Evolutionary conservation across 2,113 vertebrate species (phyloP).

Genomic region (Lagopus leucura): DNA sequence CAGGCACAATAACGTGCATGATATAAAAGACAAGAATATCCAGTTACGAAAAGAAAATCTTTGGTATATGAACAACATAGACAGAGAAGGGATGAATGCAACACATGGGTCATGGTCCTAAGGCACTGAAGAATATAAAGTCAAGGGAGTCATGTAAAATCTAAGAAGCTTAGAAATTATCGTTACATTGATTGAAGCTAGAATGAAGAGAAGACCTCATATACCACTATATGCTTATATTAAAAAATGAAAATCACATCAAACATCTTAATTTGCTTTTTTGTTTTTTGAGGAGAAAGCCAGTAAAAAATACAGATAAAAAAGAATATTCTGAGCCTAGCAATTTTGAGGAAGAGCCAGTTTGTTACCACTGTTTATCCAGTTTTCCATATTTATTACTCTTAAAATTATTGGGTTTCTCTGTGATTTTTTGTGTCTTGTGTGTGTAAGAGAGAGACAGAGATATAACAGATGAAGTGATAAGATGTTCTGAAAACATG

Average conservation of each 20-base stretch:
- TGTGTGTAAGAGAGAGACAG: too few species aligned
- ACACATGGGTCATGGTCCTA: neutral
- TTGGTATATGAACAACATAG: neutral
- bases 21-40: neutral
- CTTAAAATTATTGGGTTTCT: neutral
- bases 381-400: neutral
- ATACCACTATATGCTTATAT: neutral
- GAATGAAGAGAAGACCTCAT: neutral
- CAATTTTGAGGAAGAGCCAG: neutral
- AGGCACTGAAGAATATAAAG: neutral
- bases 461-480: neutral
- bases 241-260: neutral
- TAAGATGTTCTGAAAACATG: neutral
- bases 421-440: neutral
- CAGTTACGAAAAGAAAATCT: neutral
- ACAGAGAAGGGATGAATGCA: neutral
- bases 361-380: neutral
- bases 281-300: neutral
- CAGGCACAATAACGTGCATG: neutral
- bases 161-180: neutral
- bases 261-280: neutral
- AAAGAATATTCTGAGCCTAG: neutral
- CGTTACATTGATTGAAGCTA: neutral
- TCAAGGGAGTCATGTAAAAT: neutral
- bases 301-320: neutral